Evolutionary conservation across 2,888 invertebrate species (phyloP), one percentile per base, ranked within the genome.

Genomic region (Blastobasis adustella): DNA sequence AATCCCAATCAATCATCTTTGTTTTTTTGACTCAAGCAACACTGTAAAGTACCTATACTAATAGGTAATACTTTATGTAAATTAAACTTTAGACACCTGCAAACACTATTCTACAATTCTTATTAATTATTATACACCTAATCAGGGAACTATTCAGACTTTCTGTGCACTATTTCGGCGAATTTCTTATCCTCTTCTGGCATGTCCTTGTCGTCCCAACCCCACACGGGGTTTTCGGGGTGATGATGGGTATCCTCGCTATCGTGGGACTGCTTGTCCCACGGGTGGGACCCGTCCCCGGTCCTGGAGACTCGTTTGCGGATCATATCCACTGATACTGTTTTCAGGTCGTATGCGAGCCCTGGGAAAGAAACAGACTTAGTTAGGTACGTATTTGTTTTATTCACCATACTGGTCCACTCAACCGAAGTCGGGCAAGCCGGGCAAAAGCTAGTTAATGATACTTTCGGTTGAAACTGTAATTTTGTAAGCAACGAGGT

Each of bases 331-430:
- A 84, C 73, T 4, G 93, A 90, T 4, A 95, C 95, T 2, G 93
- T 94, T 79, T 96, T 96, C 65, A 96, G 78, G 71, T 97, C 96
- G 73, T 96, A 96, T 0, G 95, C 96, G 89, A 92, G 91, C 43
- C 97, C 97, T 78, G 92, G 3, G 60, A 68, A 47, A 6, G 46
- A 47, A 53, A 45, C 44, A 53, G 41, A 9, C 7, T 41, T 7
- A 8, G 7, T 41, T 9, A 9, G 7, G 41, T 41, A 41, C 7
- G 3, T 41, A 41, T 23, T 23, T 23, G 23, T 23, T 23, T 23
- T 23, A 23, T 23, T 23, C 23, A 23, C 23, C 23, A n/a, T n/a
- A 2, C 23, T 23, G 23, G 23, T 23, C 23, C 23, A 23, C 23
- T 23, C 23, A 23, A 3, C 23, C 1, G 23, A 23, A 23, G 23